Evolutionary conservation across 2,797 vertebrate genomes (phyloP), one percentile per base, ranked within the genome.

Genomic region (Arctocebus calabarensis): DNA sequence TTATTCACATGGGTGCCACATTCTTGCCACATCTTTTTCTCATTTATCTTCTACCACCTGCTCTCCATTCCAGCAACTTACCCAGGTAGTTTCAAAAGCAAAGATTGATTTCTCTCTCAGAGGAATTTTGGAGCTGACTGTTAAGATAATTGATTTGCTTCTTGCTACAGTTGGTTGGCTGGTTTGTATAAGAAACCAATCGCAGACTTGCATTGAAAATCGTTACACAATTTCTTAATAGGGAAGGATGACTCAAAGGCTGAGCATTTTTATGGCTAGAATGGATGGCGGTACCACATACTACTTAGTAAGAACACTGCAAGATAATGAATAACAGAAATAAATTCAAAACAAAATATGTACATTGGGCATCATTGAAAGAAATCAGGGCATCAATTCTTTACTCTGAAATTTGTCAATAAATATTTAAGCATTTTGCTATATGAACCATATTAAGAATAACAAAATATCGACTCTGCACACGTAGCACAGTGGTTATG

Each of bases 111-210:
- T 84, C 52, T 68, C 34, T 40, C 23, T 94, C 73, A 40, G 34
- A 85, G 66, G 62, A 90, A 93, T 93, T 94, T 91, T 81, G 55
- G 40, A 77, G 64, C 10, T 68, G 81, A 22, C 32, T 91, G 32
- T 64, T 94, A 89, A 94, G 57, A 73, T 48, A 82, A 78, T 82
- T 84, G 71, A 77, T 84, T 91, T 89, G 90, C 77, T 68, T 32
- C 68, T 57, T n/a, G 9, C 55, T 91, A 23, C 19, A 79, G 19
- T 91, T 89, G 88, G 95, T 81, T 90, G 86, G 43, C 20, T 86
- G 34, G 55, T 55, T 83, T 71, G 29, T 85, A 81, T 66, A 84
- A 94, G 32, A 95, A 84, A 93, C 91, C 25, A 93, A 34, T 93
- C 66, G 70, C 20, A 92, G 34, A 70, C n/a, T 84, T 94, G 34